Evolutionary conservation across 1,140 invertebrate genomes (phyloP), one percentile per base, ranked within the genome.

Genomic region (Probaryconus sp.): DNA sequence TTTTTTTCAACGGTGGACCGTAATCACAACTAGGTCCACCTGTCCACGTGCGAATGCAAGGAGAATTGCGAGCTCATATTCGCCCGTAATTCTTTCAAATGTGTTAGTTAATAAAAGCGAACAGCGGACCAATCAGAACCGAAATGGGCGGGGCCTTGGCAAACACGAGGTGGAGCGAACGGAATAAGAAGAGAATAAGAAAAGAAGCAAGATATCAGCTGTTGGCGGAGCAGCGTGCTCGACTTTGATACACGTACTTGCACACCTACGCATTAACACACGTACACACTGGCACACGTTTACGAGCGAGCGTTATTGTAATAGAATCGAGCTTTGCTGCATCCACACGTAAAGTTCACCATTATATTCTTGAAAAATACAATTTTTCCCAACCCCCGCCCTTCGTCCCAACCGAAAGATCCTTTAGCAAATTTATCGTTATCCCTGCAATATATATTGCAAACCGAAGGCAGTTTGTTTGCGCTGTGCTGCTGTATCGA

Each of bases 21-120:
- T 45, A 31, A 63, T 56, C 64, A 45, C 35, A 45, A 16, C 14
- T 18, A 3, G 45, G 47, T 58, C 43, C 51, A 56, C 51, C 51
- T 58, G 51, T 68, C 64, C 64, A 68, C 64, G 64, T 68, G 64
- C 51, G 33, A 56, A 47, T 26, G 51, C 31, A 16, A 28, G 17
- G 63, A 48, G 61, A 65, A 51, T 63, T 21, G 40, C 61, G 61
- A 55, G 55, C 61, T 55, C 50, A 50, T 33, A 43, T 16, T 47
- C 28, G 64, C 50, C 58, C 45, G 64, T 58, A 68, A 68, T 58
- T 68, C 47, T 50, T 30, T 20, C 51, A 33, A 5, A 33, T 48
- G 63, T 56, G 43, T 58, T 40, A 33, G 64, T 68, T 58, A 58
- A 68, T 56, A 68, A 58, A 68, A 68, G 53, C 51, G 38, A 16